Conservation (phyloP, 2,888 invertebrate species). For the Aspidapion aeneum region DNA sequence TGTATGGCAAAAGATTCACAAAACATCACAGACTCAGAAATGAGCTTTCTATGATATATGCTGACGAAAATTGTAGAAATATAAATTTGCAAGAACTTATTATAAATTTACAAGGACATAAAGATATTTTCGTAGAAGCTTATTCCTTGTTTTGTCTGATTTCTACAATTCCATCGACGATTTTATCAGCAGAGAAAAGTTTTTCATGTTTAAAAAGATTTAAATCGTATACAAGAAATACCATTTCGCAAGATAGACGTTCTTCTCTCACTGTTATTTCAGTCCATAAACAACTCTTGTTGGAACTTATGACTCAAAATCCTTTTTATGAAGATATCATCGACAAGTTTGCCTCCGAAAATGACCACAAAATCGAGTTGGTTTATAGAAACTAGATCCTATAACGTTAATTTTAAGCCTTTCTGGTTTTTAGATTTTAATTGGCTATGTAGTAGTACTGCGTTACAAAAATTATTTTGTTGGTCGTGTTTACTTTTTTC, state of each 20-base stretch:
- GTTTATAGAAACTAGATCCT: no score
- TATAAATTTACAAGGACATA: conserved; percentile 5
- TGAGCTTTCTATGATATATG: conserved; percentile 2
- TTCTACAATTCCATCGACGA: conserved; percentile 5
- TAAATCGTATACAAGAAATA: conserved; percentile 7
- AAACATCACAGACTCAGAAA: conserved; percentile 1
- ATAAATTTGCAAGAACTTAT: conserved; percentile 2
- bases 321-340: no score
- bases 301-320: no score
- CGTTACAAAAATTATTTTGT: conserved; percentile 19
- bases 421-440: background rate
- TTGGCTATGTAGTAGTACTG: conserved; percentile 2
- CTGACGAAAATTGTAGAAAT: background rate
- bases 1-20: background rate
- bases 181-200: conserved; percentile 3
- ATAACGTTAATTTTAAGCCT: conserved; percentile 1
- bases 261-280: background rate
- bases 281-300: background rate
- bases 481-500: conserved; percentile 24
- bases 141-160: conserved; percentile 9
- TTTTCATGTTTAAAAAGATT: conserved; percentile 6
- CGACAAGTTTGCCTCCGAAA: no score
- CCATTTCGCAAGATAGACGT: conserved; percentile 9
- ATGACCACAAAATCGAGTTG: no score
- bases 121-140: conserved; percentile 9